These are phyloP conservation scores for Silurus lanzhouensis DNA, from an alignment of 2,797 vertebrate genomes.

Conservation along the genomic window DNA sequence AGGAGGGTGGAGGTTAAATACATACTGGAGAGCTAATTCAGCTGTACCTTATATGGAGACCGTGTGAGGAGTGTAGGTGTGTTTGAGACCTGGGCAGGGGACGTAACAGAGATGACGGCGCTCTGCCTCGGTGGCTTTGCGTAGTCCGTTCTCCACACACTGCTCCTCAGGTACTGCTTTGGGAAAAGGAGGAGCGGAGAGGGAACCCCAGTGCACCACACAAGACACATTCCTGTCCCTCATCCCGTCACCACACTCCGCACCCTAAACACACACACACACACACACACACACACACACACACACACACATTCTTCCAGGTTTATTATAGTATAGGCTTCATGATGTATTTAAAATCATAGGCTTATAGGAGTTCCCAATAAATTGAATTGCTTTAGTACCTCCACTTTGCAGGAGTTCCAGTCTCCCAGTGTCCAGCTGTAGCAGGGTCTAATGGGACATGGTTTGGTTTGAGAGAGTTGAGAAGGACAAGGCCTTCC, in stretches of 20 bases:
- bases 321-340: neutral
- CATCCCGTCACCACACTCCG: conserved; percentile 83
- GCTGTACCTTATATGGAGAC: neutral
- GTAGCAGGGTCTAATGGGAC: conserved; percentile 80
- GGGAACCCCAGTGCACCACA: conserved; percentile 73
- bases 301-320: neutral
- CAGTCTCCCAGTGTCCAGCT: conserved; percentile 79
- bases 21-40: too few species aligned
- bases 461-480: conserved; percentile 78
- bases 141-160: conserved; percentile 69
- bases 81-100: conserved; percentile 79
- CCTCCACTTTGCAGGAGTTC: conserved; percentile 81
- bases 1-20: too few species aligned
- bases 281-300: neutral
- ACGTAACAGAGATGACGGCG: conserved; percentile 74
- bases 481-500: conserved; percentile 78
- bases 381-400: conserved; percentile 54
- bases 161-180: conserved; percentile 62
- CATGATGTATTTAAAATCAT: neutral
- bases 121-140: conserved; percentile 53
- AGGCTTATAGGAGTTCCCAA: neutral
- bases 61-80: neutral
- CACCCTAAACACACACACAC: conserved; percentile 68
- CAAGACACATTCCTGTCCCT: conserved; percentile 77
- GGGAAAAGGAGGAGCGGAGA: conserved; percentile 54